Evolutionary conservation across 2,888 invertebrate species (phyloP).

Genomic region (Agrochola macilenta): DNA sequence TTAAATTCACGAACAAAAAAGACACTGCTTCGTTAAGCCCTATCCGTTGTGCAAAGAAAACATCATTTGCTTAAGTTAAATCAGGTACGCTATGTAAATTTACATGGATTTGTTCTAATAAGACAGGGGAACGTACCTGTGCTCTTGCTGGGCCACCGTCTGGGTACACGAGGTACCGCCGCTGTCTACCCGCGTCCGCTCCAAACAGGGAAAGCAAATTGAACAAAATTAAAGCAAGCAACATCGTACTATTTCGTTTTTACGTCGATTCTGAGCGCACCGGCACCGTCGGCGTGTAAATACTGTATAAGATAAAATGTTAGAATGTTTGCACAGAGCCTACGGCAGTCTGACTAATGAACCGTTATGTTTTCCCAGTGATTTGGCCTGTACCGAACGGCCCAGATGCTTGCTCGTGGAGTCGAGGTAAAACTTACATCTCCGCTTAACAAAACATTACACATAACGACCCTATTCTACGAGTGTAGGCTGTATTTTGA

Average conservation of each 20-base stretch:
- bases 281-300: conserved; percentile 79
- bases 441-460: conserved; percentile 70
- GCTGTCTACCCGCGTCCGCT: conserved; percentile 81
- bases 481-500: conserved; percentile 39
- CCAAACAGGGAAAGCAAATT: conserved; percentile 76
- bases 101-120: conserved; percentile 73
- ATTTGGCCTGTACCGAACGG: conserved; percentile 80
- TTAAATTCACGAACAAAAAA: conserved; percentile 88
- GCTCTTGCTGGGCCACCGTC: conserved; percentile 91
- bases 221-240: conserved; percentile 80
- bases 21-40: conserved; percentile 86
- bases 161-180: conserved; percentile 90
- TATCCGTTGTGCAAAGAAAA: conserved; percentile 85
- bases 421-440: conserved; percentile 61
- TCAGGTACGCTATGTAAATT: conserved; percentile 83
- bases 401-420: conserved; percentile 69
- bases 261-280: conserved; percentile 69
- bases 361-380: conserved; percentile 89
- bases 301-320: conserved; percentile 83
- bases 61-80: conserved; percentile 87
- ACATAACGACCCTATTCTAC: conserved; percentile 58
- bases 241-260: conserved; percentile 75
- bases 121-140: conserved; percentile 85
- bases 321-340: conserved; percentile 83
- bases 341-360: conserved; percentile 84